phyloP scores from a whole-genome alignment of 2,888 invertebrate species.

The Tenthredo mesomela region DNA sequence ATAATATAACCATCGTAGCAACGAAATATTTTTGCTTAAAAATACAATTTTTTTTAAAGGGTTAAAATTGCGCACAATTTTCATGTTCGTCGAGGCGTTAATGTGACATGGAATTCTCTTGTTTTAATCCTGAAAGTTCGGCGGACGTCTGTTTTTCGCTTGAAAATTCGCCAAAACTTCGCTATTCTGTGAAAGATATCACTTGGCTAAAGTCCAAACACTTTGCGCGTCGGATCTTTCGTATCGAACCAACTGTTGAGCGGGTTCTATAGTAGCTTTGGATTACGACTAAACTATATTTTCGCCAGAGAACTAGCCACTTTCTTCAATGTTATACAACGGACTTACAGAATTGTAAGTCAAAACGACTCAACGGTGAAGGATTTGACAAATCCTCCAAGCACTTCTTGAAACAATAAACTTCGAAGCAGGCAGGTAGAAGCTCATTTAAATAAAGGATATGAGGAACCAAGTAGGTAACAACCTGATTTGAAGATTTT shows the following conservation, averaged over 20 bases:
- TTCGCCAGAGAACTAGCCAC: conserved; percentile 1
- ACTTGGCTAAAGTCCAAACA: conserved; percentile 34
- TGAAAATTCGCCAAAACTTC: conserved; percentile 37
- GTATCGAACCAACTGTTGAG: conserved; percentile 49
- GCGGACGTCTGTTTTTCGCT: not conserved
- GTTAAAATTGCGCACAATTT: not conserved
- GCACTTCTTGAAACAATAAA: not conserved
- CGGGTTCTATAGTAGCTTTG: conserved; percentile 11
- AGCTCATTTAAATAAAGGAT: not conserved
- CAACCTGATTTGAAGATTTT: not conserved
- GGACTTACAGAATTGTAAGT: not conserved
- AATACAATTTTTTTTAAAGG: not conserved
- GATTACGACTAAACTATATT: conserved; percentile 12
- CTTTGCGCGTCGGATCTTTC: not conserved
- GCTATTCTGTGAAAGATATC: conserved; percentile 23
- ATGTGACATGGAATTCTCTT: not conserved
- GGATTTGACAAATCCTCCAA: not conserved
- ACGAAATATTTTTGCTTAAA: not conserved
- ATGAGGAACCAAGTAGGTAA: not conserved
- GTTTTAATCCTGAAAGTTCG: not conserved
- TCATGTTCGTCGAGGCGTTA: not conserved
- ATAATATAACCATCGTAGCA: no score
- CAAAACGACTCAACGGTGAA: not conserved
- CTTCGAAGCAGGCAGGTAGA: not conserved
- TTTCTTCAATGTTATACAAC: not conserved